Evolutionary conservation across 2,113 vertebrate species (phyloP), one percentile per base, ranked within the genome.

Genomic region (Varanus komodoensis): DNA sequence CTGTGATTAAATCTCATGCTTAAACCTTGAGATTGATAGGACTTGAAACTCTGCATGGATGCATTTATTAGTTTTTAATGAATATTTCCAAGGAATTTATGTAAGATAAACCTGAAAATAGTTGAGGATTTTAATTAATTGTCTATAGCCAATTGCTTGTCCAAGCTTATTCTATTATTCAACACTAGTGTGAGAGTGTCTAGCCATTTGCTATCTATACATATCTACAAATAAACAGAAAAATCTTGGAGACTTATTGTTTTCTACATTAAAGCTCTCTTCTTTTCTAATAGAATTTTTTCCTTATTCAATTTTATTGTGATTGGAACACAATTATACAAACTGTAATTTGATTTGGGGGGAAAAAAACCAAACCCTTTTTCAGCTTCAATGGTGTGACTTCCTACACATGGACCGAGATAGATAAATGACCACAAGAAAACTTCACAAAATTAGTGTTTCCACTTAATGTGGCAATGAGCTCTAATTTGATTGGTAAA

Each of bases 391-490:
- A 95, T 93, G 95, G 92, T 89, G 93, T 95, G 97, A 92, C 94
- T 90, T 90, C 64, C 83, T 96, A 95, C 91, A 93, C 64, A 64
- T 94, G 93, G 84, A 93, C 94, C 96, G 95, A 71, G 89, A 90
- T 96, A 98, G 98, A 98, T 98, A 97, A 98, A 98, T 98, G 97
- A 98, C 97, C 97, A 95, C 95, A 97, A 7, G 92, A 97, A 98
- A 98, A 98, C 97, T 97, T 98, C 97, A 98, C 98, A 98, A 96
- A 97, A 98, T 98, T 98, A 98, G 97, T 94, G 96, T 98, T 97
- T 97, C 95, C 96, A 97, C 96, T 94, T 97, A 98, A 98, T 97
- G 97, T 97, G 95, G 96, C 97, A 98, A 98, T 94, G 95, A 97
- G 95, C 96, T 97, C 94, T 98, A 98, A 98, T 98, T 98, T 97